phyloP scores from a whole-genome alignment of 2,888 invertebrate genomes.

The Carabus problematicus region DNA sequence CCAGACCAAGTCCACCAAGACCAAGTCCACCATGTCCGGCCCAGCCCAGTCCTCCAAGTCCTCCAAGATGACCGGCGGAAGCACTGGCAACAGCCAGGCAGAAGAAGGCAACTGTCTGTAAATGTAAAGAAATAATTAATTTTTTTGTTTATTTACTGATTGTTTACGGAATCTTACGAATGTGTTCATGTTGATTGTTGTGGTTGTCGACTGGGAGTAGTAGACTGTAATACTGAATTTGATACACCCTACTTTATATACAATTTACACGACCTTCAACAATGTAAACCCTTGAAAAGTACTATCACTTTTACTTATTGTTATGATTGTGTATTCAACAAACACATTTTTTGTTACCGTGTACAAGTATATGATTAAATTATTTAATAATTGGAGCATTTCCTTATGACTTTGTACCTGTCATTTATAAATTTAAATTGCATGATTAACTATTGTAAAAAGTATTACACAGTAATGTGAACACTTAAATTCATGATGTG shows the following conservation, averaged over 20 bases:
- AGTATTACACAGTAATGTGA: too few relatives aligned
- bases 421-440: constrained; percentile 17
- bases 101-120: constrained; percentile 27
- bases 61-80: constrained; percentile 28
- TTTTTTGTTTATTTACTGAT: neutral
- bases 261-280: constrained; percentile 21
- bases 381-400: constrained; percentile 33
- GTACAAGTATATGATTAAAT: constrained; percentile 16
- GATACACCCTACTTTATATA: constrained; percentile 27
- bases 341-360: neutral
- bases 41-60: constrained; percentile 14
- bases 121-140: neutral
- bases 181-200: constrained; percentile 34
- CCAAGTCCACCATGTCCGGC: constrained; percentile 22
- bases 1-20: constrained; percentile 20
- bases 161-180: constrained; percentile 22
- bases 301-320: constrained; percentile 39
- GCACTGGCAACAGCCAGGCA: constrained; percentile 26
- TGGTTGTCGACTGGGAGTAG: constrained; percentile 12
- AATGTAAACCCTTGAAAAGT: constrained; percentile 22
- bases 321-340: neutral
- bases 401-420: constrained; percentile 32
- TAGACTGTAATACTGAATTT: constrained; percentile 25
- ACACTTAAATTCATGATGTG: too few relatives aligned
- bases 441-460: constrained; percentile 3